Evolutionary conservation across 2,888 invertebrate genomes (phyloP), one percentile per base, ranked within the genome.

Genomic region (Heliconius hortense): DNA sequence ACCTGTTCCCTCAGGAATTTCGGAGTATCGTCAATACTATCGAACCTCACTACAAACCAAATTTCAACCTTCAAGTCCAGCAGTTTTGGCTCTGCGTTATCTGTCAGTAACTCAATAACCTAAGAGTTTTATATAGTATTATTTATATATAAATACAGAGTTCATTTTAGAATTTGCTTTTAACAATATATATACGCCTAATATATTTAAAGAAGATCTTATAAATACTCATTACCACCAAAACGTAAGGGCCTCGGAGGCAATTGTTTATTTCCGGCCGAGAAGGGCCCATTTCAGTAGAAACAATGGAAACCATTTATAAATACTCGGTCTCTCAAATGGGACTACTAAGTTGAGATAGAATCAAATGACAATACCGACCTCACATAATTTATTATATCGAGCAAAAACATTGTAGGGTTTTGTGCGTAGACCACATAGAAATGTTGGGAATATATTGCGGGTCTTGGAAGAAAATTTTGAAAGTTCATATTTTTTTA

Each of bases 381-480:
- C 85, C 86, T 86, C 87, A 86, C 86, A 86, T 89, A 90, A 91
- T 91, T 91, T 91, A 91, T 91, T 90, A 89, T 87, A 87, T 86
- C 86, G 84, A 81, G 85, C 89, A 89, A 90, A 90, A 90, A 90
- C 88, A 83, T 84, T 79, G 84, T 82, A 73, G 81, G 82, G 82
- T 78, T 80, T 83, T 81, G 74, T 66, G 71, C 64, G 75, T 78
- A 75, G 72, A 64, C 26, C 39, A 79, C 78, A 77, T 74, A 79
- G 76, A 69, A 78, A 72, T 75, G 67, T 59, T 68, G 69, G 70
- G 73, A 73, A 68, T 48, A 2, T 5, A 48, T 48, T 18, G 48
- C 18, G 18, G 7, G 5, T 48, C 21, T 48, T 48, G 48, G 7
- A 48, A 48, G 48, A 18, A 18, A 4, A 5, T 48, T 21, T 48